Evolutionary conservation across 2,113 vertebrate genomes (phyloP), one percentile per base, ranked within the genome.

Genomic region (Microtus montanus): DNA sequence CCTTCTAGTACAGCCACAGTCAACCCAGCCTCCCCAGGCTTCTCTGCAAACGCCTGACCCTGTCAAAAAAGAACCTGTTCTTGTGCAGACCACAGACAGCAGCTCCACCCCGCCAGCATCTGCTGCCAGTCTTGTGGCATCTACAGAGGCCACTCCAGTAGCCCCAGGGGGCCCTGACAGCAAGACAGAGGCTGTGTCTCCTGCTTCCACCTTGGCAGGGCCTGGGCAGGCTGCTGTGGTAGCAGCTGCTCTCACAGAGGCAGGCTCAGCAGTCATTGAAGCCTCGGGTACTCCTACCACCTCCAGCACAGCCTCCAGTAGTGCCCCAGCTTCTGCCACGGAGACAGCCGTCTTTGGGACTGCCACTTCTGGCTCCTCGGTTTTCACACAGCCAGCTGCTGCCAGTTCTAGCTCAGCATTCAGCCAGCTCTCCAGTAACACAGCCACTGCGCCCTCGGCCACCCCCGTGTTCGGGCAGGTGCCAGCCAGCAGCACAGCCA

Each of bases 351-450:
- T 95, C 3, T 98, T 98, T 84, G 97, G 97, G 33, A 92, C 97
- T 0, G 88, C 96, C 10, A 96, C 98, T 54, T 95, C 97, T 0
- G 91, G 93, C 66, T 89, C 98, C 4, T 96, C 97, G 0, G 95
- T 98, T 71, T 98, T 98, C 22, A 82, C 97, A 24, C 98, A 97
- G 95, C 96, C 98, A 0, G 91, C 98, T 0, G 93, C 85, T 6
- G 97, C 98, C 87, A 98, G 97, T 33, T 92, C 98, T 13, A 92
- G 97, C 91, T 98, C 98, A 0, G 98, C 98, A 0, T 99, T 99
- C 91, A 98, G 97, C 95, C 98, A 98, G 82, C 98, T 98, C 70
- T 49, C 97, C 0, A 52, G 84, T 28, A 97, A 97, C 30, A 22
- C 98, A 0, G 47, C 97, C 75, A 75, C 97, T 5, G 2, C 96